Percentiles rank a stretch among this genome's conserved stretches.
Conservation (phyloP, 2,888 invertebrate genomes). For the Dyspetes luteomarginatus region DNA sequence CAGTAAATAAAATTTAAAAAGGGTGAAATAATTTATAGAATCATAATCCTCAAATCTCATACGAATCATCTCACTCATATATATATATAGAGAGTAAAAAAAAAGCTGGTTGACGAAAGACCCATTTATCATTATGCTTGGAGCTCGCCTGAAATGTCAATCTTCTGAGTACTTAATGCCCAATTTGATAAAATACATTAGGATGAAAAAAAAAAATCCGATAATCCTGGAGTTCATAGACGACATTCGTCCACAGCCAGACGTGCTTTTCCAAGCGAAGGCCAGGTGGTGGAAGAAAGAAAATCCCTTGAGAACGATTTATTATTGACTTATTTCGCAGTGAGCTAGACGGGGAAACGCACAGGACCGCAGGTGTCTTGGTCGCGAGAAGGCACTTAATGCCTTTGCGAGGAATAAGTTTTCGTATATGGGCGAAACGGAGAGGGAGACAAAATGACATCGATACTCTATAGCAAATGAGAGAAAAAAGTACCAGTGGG, state of each 20-base stretch:
- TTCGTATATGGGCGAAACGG: neutral
- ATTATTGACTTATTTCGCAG: slow-evolving; percentile 74
- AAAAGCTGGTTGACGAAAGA: no score
- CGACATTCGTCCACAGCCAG: no score
- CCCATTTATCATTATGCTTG: neutral
- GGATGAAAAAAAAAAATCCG: no score
- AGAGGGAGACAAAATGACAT: slow-evolving; percentile 39
- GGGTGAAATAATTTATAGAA: no score
- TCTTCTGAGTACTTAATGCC: neutral
- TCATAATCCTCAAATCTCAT: no score
- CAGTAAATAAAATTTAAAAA: no score
- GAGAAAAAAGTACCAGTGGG: neutral
- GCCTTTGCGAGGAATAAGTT: slow-evolving; percentile 59
- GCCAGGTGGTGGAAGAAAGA: no score
- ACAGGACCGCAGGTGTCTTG: slow-evolving; percentile 65
- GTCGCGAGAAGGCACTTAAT: slow-evolving; percentile 66
- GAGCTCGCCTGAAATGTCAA: slow-evolving; percentile 12
- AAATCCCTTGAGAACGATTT: slow-evolving; percentile 68
- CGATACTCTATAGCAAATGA: slow-evolving; percentile 22
- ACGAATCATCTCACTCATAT: no score
- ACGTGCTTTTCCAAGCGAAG: no score
- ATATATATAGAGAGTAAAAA: no score
- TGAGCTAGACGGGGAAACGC: slow-evolving; percentile 60
- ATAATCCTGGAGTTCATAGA: no score
- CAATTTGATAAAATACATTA: slow-evolving; percentile 18